Percentiles rank a stretch among this genome's conserved stretches.
Conservation (phyloP, 1,140 invertebrate genomes). For the Metaphire vulgaris region DNA sequence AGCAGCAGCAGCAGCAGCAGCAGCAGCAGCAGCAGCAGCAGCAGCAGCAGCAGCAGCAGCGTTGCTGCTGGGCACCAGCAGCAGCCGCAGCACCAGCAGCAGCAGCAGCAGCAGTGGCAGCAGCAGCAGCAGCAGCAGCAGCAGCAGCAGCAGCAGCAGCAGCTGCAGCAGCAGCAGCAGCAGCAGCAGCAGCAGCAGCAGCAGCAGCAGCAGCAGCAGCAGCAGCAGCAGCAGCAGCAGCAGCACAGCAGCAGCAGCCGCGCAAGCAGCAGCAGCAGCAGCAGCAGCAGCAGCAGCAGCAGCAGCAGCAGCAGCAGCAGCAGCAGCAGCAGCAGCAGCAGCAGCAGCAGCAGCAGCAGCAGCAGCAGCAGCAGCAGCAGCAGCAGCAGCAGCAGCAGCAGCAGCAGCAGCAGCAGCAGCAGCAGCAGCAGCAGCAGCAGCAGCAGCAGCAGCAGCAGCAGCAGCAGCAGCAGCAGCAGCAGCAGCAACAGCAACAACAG, state of each 20-base stretch:
- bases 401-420: too few species aligned
- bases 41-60: slow-evolving; percentile 7
- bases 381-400: not conserved
- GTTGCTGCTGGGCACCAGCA: too few species aligned
- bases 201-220: too few species aligned
- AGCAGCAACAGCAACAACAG: slow-evolving; percentile 15
- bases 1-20: slow-evolving; percentile 8
- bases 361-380: not conserved
- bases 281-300: slow-evolving; percentile 8
- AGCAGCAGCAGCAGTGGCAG: not conserved
- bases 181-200: too few species aligned
- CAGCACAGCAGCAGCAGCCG: too few species aligned
- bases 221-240: too few species aligned
- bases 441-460: slow-evolving; percentile 17
- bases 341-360: slow-evolving; percentile 1
- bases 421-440: slow-evolving; percentile 16
- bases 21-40: slow-evolving; percentile 8
- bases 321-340: slow-evolving; percentile 8
- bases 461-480: slow-evolving; percentile 21
- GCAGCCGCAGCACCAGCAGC: too few species aligned
- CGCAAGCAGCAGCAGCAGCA: too few species aligned
- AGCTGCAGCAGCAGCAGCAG: slow-evolving; percentile 5
- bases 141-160: not conserved
- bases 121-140: not conserved
- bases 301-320: slow-evolving; percentile 8